Evolutionary conservation across 1,140 invertebrate species (phyloP).

Genomic region (Zaprionus vittiger): DNA sequence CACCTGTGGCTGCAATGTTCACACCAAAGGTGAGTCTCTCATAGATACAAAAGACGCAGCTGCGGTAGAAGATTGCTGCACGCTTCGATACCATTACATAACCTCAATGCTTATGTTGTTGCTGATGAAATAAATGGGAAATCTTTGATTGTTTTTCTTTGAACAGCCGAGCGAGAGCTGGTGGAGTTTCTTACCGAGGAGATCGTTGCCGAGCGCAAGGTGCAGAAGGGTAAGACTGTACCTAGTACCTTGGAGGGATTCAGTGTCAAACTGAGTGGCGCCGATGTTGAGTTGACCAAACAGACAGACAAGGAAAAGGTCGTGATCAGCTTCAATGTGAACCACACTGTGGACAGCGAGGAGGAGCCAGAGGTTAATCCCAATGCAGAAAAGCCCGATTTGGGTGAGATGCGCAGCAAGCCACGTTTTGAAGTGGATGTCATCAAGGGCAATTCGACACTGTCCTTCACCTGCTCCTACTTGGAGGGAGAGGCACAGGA

Average conservation of each 20-base stretch:
- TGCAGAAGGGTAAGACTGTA: constrained; percentile 90
- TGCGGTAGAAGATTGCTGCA: not conserved
- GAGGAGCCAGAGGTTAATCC: constrained; percentile 88
- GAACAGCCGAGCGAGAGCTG: constrained; percentile 92
- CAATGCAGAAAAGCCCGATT: constrained; percentile 88
- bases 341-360: constrained; percentile 94
- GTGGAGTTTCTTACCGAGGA: constrained; percentile 95
- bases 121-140: constrained; percentile 36
- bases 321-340: constrained; percentile 93
- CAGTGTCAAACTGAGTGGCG: constrained; percentile 89
- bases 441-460: constrained; percentile 89
- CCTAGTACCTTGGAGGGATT: constrained; percentile 92
- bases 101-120: constrained; percentile 68
- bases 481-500: constrained; percentile 87
- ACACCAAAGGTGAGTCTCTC: constrained; percentile 88
- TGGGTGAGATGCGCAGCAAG: constrained; percentile 93
- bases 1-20: constrained; percentile 87
- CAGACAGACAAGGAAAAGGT: constrained; percentile 90
- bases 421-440: constrained; percentile 95
- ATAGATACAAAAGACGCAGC: not conserved
- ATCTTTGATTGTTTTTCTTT: not conserved
- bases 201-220: constrained; percentile 93
- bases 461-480: constrained; percentile 93
- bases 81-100: constrained; percentile 56
- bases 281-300: constrained; percentile 91